Base-by-base conservation (phyloP, 2,888 invertebrate species). In the Volucella zonaria region DNA sequence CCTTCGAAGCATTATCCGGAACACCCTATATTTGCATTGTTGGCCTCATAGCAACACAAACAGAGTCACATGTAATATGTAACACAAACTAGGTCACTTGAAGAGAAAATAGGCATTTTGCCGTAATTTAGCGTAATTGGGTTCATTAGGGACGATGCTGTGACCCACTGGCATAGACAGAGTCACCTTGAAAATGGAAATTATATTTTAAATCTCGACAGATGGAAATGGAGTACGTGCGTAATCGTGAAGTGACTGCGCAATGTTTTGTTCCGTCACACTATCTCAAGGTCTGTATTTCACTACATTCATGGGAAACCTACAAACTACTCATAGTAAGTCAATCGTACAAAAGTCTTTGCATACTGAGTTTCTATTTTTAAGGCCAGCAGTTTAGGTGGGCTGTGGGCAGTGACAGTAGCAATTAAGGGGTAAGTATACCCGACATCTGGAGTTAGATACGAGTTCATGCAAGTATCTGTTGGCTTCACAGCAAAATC, bases 401-500 rank as follows among this genome's bases (percentile, higher is more conserved):
- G 40, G 43, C 45, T 45, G 43, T n/a, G 31, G 18, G 31, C n/a
- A 18, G 31, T n/a, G 18, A 54, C 23, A 43, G 67, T 67, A 23
- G 54, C 54, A 67, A 54, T 67, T 67, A 67, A 31, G 23, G 45
- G 54, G 54, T 67, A 67, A 54, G 45, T 54, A 67, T 23, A 43
- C 67, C 12, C 43, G 23, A 14, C 67, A 14, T 54, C 18, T 42
- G 31, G 31, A 31, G 6, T 31, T 4, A 52, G 14, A 66, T 18
- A 52, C 10, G 12, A 23, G 1, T 23, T 1, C 12, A 15, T 3
- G 9, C 10, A 54, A 14, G 40, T 56, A 56, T 42, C 18, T 43
- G 59, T 43, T 42, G 14, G 18, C 6, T 42, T 42, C n/a, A 14
- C 14, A 40, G 4, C 56, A 14, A 38, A 56, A 14, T 38, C 9